These are phyloP conservation scores for Cenopis cana DNA, from an alignment of 2,888 invertebrate species.

Conservation along the genomic window DNA sequence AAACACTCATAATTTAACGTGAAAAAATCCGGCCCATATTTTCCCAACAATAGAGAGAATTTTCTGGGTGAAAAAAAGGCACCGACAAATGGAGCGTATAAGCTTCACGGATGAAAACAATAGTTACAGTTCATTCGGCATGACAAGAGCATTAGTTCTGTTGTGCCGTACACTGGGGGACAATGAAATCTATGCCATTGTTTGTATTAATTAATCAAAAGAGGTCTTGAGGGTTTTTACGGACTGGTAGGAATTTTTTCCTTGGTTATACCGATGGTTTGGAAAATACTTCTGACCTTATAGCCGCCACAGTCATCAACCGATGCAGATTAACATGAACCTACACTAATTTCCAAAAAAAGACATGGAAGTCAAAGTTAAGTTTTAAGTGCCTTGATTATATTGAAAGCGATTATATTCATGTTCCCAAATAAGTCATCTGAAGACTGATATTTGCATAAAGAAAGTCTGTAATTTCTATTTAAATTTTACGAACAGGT, in stretches of 20 bases:
- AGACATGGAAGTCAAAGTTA: no score
- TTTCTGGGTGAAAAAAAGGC: slow-evolving; percentile 40
- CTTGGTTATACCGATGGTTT: slow-evolving; percentile 5
- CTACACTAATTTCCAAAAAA: no score
- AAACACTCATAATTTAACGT: slow-evolving; percentile 16
- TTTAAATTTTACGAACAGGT: neutral
- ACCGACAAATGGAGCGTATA: slow-evolving; percentile 44
- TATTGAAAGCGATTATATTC: no score
- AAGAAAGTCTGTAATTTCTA: neutral
- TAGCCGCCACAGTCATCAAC: no score
- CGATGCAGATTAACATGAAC: no score
- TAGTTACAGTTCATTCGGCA: slow-evolving; percentile 70
- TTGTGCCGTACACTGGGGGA: slow-evolving; percentile 54
- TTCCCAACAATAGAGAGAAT: slow-evolving; percentile 37
- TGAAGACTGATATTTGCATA: no score
- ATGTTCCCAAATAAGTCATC: no score
- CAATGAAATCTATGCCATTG: slow-evolving; percentile 47
- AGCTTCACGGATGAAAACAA: slow-evolving; percentile 61
- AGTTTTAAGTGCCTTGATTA: no score
- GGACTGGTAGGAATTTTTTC: slow-evolving; percentile 7
- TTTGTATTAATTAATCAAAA: slow-evolving; percentile 40
- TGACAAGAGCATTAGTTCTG: slow-evolving; percentile 64
- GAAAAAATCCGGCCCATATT: slow-evolving; percentile 41
- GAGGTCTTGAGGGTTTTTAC: slow-evolving; percentile 34
- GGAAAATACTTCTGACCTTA: neutral